These are phyloP conservation scores for Lycaon pictus DNA, from an alignment of 2,113 vertebrate species.

Conservation along the genomic window DNA sequence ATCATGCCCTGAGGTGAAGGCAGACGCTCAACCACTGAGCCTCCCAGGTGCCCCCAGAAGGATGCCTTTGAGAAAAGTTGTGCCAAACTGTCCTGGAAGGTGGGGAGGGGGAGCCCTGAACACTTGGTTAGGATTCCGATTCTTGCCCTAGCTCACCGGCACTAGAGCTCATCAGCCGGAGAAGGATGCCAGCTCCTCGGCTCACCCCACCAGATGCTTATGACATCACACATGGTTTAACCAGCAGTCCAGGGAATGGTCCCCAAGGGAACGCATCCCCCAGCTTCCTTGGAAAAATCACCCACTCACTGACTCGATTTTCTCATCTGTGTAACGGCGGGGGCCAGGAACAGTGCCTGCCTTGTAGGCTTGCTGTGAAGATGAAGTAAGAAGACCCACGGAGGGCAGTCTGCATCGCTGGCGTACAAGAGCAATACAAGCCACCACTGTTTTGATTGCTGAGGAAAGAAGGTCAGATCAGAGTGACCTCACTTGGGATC, in stretches of 20 bases:
- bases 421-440: rapidly evolving
- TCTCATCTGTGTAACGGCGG: not conserved
- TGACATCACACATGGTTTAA: too few species aligned
- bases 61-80: not conserved
- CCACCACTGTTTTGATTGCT: not conserved
- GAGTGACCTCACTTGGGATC: not conserved
- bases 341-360: not conserved
- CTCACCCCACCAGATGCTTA: too few species aligned
- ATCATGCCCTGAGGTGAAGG: too few species aligned
- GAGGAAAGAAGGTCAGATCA: not conserved
- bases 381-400: too few species aligned
- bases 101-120: not conserved
- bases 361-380: too few species aligned
- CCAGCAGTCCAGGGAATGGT: too few species aligned
- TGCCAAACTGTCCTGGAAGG: rapidly evolving
- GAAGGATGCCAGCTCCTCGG: not conserved
- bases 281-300: not conserved
- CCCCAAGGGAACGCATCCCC: too few species aligned
- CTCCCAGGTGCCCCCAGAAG: not conserved
- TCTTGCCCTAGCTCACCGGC: not conserved
- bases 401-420: not conserved
- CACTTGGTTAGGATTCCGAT: rapidly evolving
- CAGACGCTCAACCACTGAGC: too few species aligned
- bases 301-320: not conserved
- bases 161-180: not conserved